Base-by-base conservation (phyloP, 64 coral and sea anemone genomes). In the Montipora efflorescens region DNA sequence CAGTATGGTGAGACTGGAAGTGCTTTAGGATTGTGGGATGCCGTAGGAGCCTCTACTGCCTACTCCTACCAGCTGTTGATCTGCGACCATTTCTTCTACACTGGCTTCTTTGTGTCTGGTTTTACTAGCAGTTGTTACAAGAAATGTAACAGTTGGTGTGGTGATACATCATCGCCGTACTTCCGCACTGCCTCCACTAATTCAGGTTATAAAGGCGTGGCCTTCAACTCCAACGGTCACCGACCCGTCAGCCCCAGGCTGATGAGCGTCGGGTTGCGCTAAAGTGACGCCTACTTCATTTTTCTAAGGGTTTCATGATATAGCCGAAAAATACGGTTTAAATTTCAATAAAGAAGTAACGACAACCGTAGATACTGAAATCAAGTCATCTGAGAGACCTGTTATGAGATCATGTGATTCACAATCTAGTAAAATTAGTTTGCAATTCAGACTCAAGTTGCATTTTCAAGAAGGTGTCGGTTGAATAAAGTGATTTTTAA, bases 241-340 rank as follows among this genome's bases (percentile, higher is more conserved):
- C 7, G 14, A 8, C 0, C 70, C 4, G 1, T 75, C 5, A 10
- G 5, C 70, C 84, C 62, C 15, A 92, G 50, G 16, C 19, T 92
- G 5, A 92, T 92, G 43, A 92, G 90, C 62, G 80, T 92, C 8
- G 90, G 90, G 43, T 43, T 92, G 51, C 80, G 90, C 14, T 92
- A 78, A 43, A 8, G 11, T 8, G 53, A 57, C 53, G 53, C 11
- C 11, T 57, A 2, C 53, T 57, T 57, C 53, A 57, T 11, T 57
- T 57, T 57, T 6, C 3, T 4, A 11, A 8, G 53, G 6, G 53
- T 57, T 57, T 57, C 53, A 57, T 57, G 0, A 57, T 36, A 57
- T 57, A 57, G 53, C 4, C 11, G 4, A 0, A 5, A 57, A 57
- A 4, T 57, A 57, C 8, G 2, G 5, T 13, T 70, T 61, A 80